phyloP scores from a whole-genome alignment of 1,140 invertebrate genomes.

The Tetranychus urticae region DNA sequence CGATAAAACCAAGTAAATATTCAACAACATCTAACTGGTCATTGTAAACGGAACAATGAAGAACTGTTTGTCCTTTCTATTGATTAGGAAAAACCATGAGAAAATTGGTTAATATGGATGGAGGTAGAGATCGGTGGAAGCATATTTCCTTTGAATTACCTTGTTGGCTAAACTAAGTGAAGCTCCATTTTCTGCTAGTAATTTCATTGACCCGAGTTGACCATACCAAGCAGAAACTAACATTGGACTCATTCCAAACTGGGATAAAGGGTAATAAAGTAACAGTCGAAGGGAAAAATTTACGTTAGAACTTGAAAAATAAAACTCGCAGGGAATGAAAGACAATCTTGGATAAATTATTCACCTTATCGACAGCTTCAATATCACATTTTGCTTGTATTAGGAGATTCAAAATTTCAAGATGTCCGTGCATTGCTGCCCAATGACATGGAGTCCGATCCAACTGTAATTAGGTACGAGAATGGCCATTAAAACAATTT shows the following conservation, averaged over 20 bases:
- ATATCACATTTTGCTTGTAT: slow-evolving; percentile 46
- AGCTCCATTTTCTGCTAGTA: slow-evolving; percentile 45
- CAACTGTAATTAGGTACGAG: slow-evolving; percentile 28
- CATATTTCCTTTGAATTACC: slow-evolving; percentile 25
- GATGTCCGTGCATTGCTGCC: slow-evolving; percentile 43
- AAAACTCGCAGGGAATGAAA: not conserved
- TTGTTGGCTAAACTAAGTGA: slow-evolving; percentile 45
- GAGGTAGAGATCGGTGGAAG: not conserved
- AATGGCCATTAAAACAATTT: not conserved
- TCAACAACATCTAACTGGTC: slow-evolving; percentile 32
- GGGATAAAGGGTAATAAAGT: slow-evolving; percentile 13
- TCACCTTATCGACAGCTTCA: slow-evolving; percentile 46
- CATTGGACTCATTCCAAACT: slow-evolving; percentile 57
- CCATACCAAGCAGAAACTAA: slow-evolving; percentile 60
- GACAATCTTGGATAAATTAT: not conserved
- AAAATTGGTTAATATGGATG: not conserved
- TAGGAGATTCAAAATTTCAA: slow-evolving; percentile 43
- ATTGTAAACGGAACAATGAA: slow-evolving; percentile 41
- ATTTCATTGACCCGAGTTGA: slow-evolving; percentile 41
- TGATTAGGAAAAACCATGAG: not conserved
- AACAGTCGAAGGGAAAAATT: not conserved
- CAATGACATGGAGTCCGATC: slow-evolving; percentile 47
- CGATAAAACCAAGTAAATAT: slow-evolving; percentile 32
- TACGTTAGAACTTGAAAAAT: not conserved
- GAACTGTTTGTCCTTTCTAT: slow-evolving; percentile 38